Conservation (phyloP, 2,797 vertebrate species). For the Erethizon dorsatum region DNA sequence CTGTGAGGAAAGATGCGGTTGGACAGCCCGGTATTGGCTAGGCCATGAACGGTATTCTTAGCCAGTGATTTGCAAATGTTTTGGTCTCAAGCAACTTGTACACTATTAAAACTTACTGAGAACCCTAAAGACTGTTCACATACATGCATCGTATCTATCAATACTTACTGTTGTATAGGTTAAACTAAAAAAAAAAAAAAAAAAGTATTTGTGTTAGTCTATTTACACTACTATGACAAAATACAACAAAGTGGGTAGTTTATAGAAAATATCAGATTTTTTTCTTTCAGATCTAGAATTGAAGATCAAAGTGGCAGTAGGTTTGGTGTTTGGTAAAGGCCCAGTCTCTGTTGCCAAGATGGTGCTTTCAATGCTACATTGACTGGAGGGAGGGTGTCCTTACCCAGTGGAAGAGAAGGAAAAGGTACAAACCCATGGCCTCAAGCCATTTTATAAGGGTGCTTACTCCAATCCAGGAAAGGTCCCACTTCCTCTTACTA, state of each 20-base stretch:
- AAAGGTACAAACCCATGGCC: background rate
- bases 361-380: background rate
- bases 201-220: background rate
- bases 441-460: background rate
- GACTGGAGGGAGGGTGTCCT: background rate
- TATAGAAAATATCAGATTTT: background rate
- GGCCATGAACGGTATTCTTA: background rate
- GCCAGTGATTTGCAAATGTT: background rate
- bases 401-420: background rate
- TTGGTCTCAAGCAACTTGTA: background rate
- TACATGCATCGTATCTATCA: background rate
- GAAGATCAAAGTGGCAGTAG: background rate
- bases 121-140: background rate
- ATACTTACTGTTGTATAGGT: background rate
- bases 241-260: background rate
- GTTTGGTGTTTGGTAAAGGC: background rate
- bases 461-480: background rate
- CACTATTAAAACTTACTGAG: background rate
- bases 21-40: background rate
- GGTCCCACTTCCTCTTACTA: background rate
- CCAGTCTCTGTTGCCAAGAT: background rate
- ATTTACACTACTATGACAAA: background rate
- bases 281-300: background rate
- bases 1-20: background rate
- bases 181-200: background rate